Evolutionary conservation across 1,140 invertebrate genomes (phyloP).

Genomic region (Ips typographus): DNA sequence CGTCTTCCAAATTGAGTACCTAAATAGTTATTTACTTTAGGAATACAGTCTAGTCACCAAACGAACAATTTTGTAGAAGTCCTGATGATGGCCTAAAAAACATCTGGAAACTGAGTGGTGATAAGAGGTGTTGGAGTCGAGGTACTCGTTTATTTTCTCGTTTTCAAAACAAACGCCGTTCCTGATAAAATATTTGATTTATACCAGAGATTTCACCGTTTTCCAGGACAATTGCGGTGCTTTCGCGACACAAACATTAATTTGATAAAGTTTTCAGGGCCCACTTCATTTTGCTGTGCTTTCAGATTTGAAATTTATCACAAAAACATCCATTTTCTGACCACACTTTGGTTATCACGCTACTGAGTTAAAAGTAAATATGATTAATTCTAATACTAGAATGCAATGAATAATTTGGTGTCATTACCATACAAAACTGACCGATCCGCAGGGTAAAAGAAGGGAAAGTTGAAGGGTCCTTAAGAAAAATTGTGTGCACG

Average conservation of each 20-base stretch:
- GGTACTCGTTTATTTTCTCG: no score
- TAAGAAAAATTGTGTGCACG: conserved; percentile 39
- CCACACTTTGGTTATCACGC: not conserved
- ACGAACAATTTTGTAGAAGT: no score
- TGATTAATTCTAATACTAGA: conserved; percentile 25
- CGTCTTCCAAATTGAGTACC: not conserved
- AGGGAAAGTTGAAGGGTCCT: conserved; percentile 29
- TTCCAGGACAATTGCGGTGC: no score
- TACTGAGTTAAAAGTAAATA: not conserved
- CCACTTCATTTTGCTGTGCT: not conserved
- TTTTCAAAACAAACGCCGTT: no score
- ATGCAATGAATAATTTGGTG: conserved; percentile 34
- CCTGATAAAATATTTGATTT: no score
- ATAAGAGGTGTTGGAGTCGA: no score
- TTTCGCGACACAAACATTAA: not conserved
- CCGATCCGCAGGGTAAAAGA: conserved; percentile 16
- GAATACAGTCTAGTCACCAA: not conserved
- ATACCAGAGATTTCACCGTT: no score
- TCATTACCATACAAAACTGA: conserved; percentile 29
- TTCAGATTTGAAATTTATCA: no score
- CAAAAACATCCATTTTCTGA: not conserved
- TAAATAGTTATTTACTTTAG: not conserved
- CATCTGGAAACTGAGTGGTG: no score
- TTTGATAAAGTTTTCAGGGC: not conserved
- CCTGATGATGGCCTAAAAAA: no score